Conservation (phyloP, 2,113 vertebrate genomes). For the Ophthalmolycus amberensis region DNA sequence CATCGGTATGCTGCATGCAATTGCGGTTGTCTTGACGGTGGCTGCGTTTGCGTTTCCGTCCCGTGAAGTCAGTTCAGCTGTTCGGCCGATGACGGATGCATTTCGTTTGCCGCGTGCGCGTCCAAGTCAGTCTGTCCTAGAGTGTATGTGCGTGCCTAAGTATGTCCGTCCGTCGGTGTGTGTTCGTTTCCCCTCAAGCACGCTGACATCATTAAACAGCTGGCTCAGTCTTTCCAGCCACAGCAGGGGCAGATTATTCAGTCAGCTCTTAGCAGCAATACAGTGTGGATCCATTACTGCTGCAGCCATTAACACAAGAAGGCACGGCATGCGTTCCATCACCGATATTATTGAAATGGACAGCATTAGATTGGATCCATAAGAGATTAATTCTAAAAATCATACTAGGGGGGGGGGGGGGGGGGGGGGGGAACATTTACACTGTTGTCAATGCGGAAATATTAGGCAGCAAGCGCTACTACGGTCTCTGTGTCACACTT, state of each 20-base stretch:
- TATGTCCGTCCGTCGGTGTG: slow-evolving; percentile 46
- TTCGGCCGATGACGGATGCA: slow-evolving; percentile 75
- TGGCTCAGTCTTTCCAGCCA: slow-evolving; percentile 82
- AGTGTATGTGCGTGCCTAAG: slow-evolving; percentile 55
- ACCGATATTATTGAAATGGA: slow-evolving; percentile 78
- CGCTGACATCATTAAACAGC: slow-evolving; percentile 84
- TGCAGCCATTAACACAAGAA: slow-evolving; percentile 78
- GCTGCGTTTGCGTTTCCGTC: slow-evolving; percentile 75
- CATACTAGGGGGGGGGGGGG: slow-evolving; percentile 4
- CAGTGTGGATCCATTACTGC: slow-evolving; percentile 80
- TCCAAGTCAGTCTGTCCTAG: slow-evolving; percentile 62
- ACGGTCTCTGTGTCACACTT: slow-evolving; percentile 50
- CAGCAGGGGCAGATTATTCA: slow-evolving; percentile 83
- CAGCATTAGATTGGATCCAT: slow-evolving; percentile 76
- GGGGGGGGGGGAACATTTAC: slow-evolving; percentile 36
- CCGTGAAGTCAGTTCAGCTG: slow-evolving; percentile 78
- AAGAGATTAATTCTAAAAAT: slow-evolving; percentile 70
- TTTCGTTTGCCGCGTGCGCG: slow-evolving; percentile 67
- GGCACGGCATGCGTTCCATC: slow-evolving; percentile 74
- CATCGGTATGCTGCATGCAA: slow-evolving; percentile 59
- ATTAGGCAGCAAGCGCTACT: slow-evolving; percentile 32
- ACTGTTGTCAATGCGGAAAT: slow-evolving; percentile 51
- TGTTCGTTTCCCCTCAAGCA: slow-evolving; percentile 74
- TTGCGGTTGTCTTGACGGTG: slow-evolving; percentile 58
- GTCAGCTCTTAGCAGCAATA: slow-evolving; percentile 81